Evolutionary conservation across 2,888 invertebrate genomes (phyloP).

Genomic region (Dexiosoma caninum): DNA sequence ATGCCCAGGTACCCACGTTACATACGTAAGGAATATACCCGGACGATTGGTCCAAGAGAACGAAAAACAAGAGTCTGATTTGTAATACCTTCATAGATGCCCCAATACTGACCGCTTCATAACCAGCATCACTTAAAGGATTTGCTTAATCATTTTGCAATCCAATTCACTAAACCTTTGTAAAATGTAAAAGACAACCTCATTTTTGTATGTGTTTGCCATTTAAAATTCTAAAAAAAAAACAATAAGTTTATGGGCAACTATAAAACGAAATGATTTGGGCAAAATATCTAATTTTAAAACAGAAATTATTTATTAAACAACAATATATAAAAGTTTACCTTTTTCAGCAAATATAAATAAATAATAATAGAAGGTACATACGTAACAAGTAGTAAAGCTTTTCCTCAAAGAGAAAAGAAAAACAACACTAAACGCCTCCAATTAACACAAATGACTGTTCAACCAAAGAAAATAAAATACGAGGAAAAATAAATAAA

Average conservation of each 20-base stretch:
- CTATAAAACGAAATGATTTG: conserved; percentile 1
- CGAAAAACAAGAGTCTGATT: no score
- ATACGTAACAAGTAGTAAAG: background rate
- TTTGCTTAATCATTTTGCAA: background rate
- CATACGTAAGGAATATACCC: no score
- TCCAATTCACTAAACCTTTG: no score
- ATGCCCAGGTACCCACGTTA: no score
- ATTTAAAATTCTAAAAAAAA: conserved; percentile 20
- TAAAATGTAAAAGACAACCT: background rate
- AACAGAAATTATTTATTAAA: background rate
- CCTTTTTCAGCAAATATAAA: background rate
- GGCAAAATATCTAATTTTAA: conserved; percentile 4
- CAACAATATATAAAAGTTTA: background rate
- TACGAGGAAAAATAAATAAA: no score
- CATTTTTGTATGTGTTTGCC: conserved; percentile 25
- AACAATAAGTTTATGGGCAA: conserved; percentile 19
- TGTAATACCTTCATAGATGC: no score
- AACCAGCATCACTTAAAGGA: background rate
- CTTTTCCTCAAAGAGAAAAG: background rate
- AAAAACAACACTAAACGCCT: conserved; percentile 44
- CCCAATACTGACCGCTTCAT: no score
- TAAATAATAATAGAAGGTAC: background rate
- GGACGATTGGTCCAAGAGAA: no score
- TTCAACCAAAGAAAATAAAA: conserved; percentile 39
- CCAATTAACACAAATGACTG: conserved; percentile 53